Conservation (phyloP, 2,113 vertebrate species). For the Heterocephalus glaber region DNA sequence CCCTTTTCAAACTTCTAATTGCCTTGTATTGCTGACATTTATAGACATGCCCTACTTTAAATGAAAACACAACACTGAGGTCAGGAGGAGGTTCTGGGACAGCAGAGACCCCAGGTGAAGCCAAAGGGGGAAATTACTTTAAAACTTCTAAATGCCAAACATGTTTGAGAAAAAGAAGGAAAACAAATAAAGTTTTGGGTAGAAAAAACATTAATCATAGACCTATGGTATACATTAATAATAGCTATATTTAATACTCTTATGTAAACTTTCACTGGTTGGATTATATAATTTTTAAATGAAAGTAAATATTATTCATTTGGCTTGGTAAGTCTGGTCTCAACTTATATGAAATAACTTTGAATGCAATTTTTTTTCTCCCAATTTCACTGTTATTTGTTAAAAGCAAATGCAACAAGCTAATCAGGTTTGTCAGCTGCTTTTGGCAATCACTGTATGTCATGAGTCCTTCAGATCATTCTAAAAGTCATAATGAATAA, state of each 20-base stretch:
- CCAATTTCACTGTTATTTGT: conserved; percentile 65
- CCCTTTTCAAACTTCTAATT: conserved; percentile 92
- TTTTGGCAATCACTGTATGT: conserved; percentile 46
- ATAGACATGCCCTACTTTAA: conserved; percentile 89
- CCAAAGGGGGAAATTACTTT: conserved; percentile 88
- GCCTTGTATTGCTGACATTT: conserved; percentile 90
- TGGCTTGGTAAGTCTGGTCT: conserved; percentile 75
- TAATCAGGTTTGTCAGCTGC: conserved; percentile 62
- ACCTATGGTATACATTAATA: conserved; percentile 77
- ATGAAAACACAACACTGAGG: conserved; percentile 91
- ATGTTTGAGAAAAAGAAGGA: conserved; percentile 77
- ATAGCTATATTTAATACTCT: conserved; percentile 76
- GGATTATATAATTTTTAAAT: conserved; percentile 76
- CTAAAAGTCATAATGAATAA: conserved; percentile 68
- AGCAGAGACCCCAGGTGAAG: conserved; percentile 89
- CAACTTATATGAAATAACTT: conserved; percentile 67
- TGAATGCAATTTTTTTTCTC: conserved; percentile 68
- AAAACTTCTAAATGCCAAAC: conserved; percentile 86
- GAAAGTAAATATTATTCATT: conserved; percentile 80
- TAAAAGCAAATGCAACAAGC: conserved; percentile 57
- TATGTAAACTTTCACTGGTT: conserved; percentile 65
- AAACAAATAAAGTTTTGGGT: conserved; percentile 75
- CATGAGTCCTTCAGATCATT: conserved; percentile 65
- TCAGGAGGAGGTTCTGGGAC: conserved; percentile 89
- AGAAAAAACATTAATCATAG: conserved; percentile 80